Percentiles rank a stretch among this genome's conserved stretches.
Evolutionary conservation across 2,797 vertebrate genomes (phyloP).

Genomic region (Masticophis lateralis): DNA sequence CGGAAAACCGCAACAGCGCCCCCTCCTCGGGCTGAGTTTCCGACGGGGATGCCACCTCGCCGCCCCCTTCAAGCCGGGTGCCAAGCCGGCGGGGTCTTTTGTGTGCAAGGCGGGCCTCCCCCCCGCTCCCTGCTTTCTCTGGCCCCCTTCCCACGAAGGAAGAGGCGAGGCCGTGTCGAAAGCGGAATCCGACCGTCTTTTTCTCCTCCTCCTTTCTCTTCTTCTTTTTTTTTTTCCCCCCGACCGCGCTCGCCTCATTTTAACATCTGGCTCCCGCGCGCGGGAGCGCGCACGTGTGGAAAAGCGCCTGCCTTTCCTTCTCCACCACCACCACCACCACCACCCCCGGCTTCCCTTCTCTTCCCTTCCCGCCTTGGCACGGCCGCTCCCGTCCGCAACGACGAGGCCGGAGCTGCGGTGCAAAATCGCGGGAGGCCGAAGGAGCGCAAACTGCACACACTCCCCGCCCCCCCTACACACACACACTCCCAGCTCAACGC

Average conservation of each 20-base stretch:
- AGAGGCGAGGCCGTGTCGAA: neutral
- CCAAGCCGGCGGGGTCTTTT: neutral
- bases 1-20: neutral
- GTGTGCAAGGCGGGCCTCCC: neutral
- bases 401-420: neutral
- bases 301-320: neutral
- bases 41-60: neutral
- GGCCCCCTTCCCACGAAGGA: neutral
- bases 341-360: neutral
- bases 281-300: neutral
- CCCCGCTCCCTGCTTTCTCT: no score
- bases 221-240: no score
- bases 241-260: no score
- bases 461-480: no score
- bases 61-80: neutral
- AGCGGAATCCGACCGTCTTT: neutral
- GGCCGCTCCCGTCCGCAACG: neutral
- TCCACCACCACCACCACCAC: neutral
- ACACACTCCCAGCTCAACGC: no score
- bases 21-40: neutral
- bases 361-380: neutral
- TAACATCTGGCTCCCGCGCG: neutral
- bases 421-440: neutral
- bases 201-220: no score
- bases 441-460: neutral